Percentiles rank a stretch among this genome's conserved stretches.
Conservation (phyloP, 2,797 vertebrate genomes). For the Erethizon dorsatum region DNA sequence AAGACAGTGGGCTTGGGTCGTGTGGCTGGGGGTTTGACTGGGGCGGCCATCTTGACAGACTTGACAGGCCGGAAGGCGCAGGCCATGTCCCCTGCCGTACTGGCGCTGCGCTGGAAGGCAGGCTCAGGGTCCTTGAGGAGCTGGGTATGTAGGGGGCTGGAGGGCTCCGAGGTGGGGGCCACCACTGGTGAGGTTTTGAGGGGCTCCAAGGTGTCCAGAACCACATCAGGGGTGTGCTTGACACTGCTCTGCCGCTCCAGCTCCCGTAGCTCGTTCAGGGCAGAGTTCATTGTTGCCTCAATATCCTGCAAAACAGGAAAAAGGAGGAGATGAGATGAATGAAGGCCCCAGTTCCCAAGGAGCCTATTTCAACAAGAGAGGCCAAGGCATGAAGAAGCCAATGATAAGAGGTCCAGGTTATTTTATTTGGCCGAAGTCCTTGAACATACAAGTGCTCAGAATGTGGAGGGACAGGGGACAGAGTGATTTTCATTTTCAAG, state of each 20-base stretch:
- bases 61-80: constrained; percentile 96
- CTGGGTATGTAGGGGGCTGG: constrained; percentile 97
- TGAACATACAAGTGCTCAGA: not conserved
- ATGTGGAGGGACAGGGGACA: not conserved
- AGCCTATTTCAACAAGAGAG: not conserved
- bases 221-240: constrained; percentile 97
- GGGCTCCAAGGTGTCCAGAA: constrained; percentile 98
- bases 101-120: constrained; percentile 96
- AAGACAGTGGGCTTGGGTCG: constrained; percentile 97
- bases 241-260: constrained; percentile 95
- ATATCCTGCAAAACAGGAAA: constrained; percentile 92
- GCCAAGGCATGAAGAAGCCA: not conserved
- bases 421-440: constrained; percentile 40
- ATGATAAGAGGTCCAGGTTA: not conserved
- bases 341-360: not conserved
- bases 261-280: constrained; percentile 95
- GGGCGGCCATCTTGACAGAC: constrained; percentile 90
- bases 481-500: not conserved
- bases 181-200: constrained; percentile 94
- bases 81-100: constrained; percentile 96
- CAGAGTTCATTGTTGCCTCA: constrained; percentile 95
- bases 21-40: constrained; percentile 93
- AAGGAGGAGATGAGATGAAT: constrained; percentile 1
- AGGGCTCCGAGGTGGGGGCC: constrained; percentile 95
- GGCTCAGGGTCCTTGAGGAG: constrained; percentile 94